Evolutionary conservation across 2,797 vertebrate genomes (phyloP).

Genomic region (Balearica regulorum): DNA sequence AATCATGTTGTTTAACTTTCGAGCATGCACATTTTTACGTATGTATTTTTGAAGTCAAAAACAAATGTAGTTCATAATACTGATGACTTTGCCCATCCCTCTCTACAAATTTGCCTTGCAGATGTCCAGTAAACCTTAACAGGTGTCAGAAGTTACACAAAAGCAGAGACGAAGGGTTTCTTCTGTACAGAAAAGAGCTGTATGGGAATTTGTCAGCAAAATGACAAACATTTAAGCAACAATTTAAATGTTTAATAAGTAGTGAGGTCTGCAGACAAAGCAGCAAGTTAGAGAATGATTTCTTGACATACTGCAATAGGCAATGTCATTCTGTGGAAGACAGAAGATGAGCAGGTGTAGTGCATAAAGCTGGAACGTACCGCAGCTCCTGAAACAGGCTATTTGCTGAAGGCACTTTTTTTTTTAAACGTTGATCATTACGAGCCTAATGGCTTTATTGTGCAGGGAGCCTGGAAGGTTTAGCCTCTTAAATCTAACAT

Average conservation of each 20-base stretch:
- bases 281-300: background rate
- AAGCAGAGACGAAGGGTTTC: background rate
- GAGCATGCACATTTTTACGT: background rate
- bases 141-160: background rate
- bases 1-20: background rate
- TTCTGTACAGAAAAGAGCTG: background rate
- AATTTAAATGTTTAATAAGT: background rate
- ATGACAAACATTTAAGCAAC: background rate
- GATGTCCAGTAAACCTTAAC: background rate
- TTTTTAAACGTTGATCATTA: background rate
- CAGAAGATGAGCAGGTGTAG: background rate
- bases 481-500: background rate
- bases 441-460: background rate
- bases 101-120: background rate
- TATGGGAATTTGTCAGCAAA: background rate
- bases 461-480: background rate
- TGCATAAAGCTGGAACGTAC: background rate
- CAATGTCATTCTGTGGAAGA: background rate
- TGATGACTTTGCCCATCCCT: background rate
- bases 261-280: background rate
- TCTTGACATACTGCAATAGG: background rate
- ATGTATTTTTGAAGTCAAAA: background rate
- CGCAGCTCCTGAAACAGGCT: background rate
- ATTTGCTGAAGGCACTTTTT: background rate
- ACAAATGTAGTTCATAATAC: background rate